These are phyloP conservation scores for Neogale vison DNA, from an alignment of 2,113 vertebrate genomes.

Conservation along the genomic window DNA sequence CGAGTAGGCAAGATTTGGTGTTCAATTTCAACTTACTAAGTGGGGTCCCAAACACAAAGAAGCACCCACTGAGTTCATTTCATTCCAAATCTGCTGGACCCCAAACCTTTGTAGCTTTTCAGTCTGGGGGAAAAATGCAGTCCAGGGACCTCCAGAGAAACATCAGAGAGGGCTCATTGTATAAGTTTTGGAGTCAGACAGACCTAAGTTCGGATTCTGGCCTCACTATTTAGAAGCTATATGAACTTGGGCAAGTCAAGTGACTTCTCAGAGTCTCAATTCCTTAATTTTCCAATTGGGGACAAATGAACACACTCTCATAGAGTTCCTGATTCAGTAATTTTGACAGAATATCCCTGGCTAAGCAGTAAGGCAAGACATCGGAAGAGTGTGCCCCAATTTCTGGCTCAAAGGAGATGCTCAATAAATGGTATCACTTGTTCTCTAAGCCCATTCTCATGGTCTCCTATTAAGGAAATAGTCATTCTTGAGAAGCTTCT, in stretches of 20 bases:
- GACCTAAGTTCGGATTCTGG: neutral
- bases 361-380: neutral
- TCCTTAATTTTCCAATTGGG: neutral
- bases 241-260: neutral
- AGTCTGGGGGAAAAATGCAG: neutral
- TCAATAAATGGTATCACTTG: neutral
- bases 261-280: neutral
- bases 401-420: neutral
- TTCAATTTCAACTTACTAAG: neutral
- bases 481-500: neutral
- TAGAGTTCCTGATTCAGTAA: neutral
- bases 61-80: neutral
- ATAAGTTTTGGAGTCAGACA: neutral
- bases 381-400: neutral
- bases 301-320: neutral
- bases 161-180: neutral
- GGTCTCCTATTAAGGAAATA: neutral
- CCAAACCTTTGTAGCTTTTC: neutral
- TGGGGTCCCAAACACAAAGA: neutral
- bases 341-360: neutral
- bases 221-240: neutral
- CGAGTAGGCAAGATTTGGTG: neutral
- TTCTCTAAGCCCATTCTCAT: neutral
- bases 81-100: neutral
- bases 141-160: neutral